These are phyloP conservation scores for Archocentrus centrarchus DNA, from an alignment of 2,113 vertebrate genomes.

Conservation along the genomic window DNA sequence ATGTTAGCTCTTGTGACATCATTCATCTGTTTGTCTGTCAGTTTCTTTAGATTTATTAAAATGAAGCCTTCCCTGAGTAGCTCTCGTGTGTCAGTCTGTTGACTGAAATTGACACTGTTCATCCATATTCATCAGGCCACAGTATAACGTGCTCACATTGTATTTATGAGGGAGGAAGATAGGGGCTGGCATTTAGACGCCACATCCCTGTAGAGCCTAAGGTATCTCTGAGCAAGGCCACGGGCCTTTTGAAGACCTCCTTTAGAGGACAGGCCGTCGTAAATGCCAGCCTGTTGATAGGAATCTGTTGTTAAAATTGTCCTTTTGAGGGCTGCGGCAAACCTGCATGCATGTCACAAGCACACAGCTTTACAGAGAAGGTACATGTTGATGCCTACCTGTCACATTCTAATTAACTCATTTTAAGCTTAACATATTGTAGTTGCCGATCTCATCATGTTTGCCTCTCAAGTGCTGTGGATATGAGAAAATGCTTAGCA, in stretches of 20 bases:
- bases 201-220: slow-evolving; percentile 25
- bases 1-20: neutral
- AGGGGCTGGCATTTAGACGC: slow-evolving; percentile 54
- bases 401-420: slow-evolving; percentile 19
- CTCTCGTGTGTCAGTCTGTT: neutral
- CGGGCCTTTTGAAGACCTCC: slow-evolving; percentile 43
- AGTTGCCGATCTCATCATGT: slow-evolving; percentile 24
- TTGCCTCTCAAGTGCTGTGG: slow-evolving; percentile 35
- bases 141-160: slow-evolving; percentile 29
- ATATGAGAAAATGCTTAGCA: slow-evolving; percentile 30
- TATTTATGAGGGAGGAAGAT: slow-evolving; percentile 43
- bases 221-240: slow-evolving; percentile 30
- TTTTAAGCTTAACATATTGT: slow-evolving; percentile 2
- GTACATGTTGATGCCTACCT: neutral
- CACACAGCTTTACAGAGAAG: neutral
- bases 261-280: neutral
- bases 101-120: slow-evolving; percentile 19
- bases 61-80: neutral
- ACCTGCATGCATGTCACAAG: slow-evolving; percentile 29
- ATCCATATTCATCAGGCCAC: slow-evolving; percentile 39
- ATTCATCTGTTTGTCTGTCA: neutral
- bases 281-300: slow-evolving; percentile 63
- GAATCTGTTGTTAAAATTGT: slow-evolving; percentile 42
- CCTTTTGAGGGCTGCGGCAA: slow-evolving; percentile 34
- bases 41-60: slow-evolving; percentile 14